Conservation (phyloP, 2,113 vertebrate species). For the Craseonycteris thonglongyai region DNA sequence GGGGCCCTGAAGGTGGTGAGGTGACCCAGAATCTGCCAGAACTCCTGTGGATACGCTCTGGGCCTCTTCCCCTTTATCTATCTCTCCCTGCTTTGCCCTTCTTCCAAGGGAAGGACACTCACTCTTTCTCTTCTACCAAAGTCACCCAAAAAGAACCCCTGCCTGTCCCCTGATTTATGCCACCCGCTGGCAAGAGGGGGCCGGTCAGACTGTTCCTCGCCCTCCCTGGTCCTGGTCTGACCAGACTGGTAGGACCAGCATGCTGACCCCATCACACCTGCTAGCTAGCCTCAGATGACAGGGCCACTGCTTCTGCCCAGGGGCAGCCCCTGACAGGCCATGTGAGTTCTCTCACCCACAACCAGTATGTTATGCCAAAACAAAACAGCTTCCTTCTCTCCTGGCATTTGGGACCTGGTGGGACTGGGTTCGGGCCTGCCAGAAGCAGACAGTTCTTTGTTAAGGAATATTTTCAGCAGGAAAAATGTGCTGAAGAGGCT, state of each 20-base stretch:
- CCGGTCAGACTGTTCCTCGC: neutral
- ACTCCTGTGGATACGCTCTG: neutral
- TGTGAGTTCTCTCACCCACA: neutral
- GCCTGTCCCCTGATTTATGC: neutral
- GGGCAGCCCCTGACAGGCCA: neutral
- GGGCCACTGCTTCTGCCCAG: neutral
- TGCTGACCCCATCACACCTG: neutral
- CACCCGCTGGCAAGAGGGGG: neutral
- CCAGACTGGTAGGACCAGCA: conserved; percentile 31
- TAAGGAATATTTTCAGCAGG: conserved; percentile 42
- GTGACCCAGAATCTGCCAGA: neutral
- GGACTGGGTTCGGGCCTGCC: conserved; percentile 16
- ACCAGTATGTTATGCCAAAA: neutral
- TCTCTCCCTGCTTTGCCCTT: neutral
- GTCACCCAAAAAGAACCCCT: neutral
- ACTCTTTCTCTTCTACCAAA: neutral
- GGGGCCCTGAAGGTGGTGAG: neutral
- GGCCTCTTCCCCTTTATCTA: neutral
- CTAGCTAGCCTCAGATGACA: neutral
- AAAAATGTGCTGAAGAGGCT: conserved; percentile 41
- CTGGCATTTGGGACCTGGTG: neutral
- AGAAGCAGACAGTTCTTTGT: conserved; percentile 44
- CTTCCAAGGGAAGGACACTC: neutral
- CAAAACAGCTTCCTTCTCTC: neutral
- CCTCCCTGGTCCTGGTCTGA: neutral